Base-by-base conservation (phyloP, 2,113 vertebrate genomes). In the Odontesthes bonariensis region DNA sequence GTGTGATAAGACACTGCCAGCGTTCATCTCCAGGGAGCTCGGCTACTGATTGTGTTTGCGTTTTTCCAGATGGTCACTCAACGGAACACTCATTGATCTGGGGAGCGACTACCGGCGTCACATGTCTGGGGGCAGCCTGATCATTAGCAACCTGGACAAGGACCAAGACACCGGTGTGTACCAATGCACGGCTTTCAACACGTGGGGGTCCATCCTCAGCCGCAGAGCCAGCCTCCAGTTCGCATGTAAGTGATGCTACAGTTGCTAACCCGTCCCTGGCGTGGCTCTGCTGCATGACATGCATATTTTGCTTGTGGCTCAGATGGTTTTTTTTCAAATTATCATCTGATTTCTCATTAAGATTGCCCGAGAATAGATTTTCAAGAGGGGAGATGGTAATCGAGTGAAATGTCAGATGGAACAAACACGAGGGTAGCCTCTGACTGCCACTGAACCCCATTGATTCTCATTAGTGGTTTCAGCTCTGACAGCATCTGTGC, bases 41-140 rank as follows among this genome's bases (percentile, higher is more conserved):
- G 77, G 73, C 78, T 66, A 76, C 91, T 95, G 93, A 95, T 94
- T 95, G 93, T 95, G 93, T 95, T 94, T 94, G 93, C 91, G 51
- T 94, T 94, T 93, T 91, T 92, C 57, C 93, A 96, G 96, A 90
- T 96, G 96, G 96, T 95, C 94, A 79, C 94, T 96, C 90, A 96
- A 96, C 81, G 96, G 95, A 86, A 96, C 95, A 55, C 82, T 93
- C 81, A 94, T 96, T 84, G 93, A 95, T 92, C 94, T 91, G 65
- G 91, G 78, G 76, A 88, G 89, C 86, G 93, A 94, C 85, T 93
- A 94, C 88, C 93, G 92, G 85, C 95, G 94, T 91, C 93, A 87
- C 81, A 79, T 95, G 92, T 94, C 87, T 75, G 92, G 93, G 82
- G 95, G 94, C 78, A 94, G 92, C 90, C 95, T 96, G 73, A 92